Evolutionary conservation across 2,797 vertebrate species (phyloP).

Genomic region (Bryconaethiops microstoma): DNA sequence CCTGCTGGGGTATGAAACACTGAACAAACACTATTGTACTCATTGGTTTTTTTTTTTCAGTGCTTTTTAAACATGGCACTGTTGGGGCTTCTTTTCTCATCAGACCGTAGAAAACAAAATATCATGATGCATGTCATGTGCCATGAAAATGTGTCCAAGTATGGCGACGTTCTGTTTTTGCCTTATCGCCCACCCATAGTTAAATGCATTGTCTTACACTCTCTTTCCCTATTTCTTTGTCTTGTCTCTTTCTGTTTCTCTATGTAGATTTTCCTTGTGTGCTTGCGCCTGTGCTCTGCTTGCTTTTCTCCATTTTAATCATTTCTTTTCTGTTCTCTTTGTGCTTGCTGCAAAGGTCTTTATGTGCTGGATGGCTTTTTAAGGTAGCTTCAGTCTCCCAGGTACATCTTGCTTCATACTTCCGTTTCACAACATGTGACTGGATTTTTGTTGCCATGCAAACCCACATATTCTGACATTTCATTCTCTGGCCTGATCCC

Average conservation of each 20-base stretch:
- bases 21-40: not conserved
- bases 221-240: conserved; percentile 21
- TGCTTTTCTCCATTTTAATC: conserved; percentile 33
- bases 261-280: conserved; percentile 10
- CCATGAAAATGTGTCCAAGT: not conserved
- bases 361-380: conserved; percentile 42
- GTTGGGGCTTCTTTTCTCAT: too few species aligned
- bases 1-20: not conserved
- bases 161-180: not conserved
- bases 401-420: conserved; percentile 31
- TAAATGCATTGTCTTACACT: not conserved
- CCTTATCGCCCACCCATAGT: not conserved
- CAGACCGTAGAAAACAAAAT: not conserved
- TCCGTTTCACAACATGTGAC: conserved; percentile 3
- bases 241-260: conserved; percentile 31
- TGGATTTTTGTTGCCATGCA: not conserved
- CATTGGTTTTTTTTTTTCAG: not conserved
- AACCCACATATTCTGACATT: not conserved
- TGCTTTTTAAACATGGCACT: not conserved
- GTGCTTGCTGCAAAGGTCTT: conserved; percentile 36
- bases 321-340: not conserved
- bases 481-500: conserved; percentile 20
- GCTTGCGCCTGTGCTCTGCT: conserved; percentile 4
- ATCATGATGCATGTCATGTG: not conserved
- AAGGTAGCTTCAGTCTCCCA: conserved; percentile 31